Conservation (phyloP, 2,888 invertebrate genomes). For the Temnothorax ravouxi region DNA sequence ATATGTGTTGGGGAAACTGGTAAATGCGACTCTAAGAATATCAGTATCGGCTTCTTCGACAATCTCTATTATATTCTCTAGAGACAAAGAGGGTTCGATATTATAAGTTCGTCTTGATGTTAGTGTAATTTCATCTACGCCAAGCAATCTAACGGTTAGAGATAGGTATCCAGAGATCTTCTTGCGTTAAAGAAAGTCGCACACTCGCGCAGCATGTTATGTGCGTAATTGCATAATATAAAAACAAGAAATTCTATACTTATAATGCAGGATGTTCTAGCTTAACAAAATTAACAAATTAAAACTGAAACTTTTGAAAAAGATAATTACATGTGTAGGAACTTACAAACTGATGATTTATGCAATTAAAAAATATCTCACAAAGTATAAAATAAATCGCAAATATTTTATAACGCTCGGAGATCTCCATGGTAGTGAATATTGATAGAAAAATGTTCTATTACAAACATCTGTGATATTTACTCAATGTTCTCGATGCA, state of each 20-base stretch:
- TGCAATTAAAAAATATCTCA: background rate
- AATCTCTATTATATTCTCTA: background rate
- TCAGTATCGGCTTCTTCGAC: background rate
- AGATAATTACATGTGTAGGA: background rate
- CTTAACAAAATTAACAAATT: slow-evolving; percentile 1
- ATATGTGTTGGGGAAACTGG: background rate
- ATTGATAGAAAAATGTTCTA: background rate
- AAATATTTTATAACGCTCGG: background rate
- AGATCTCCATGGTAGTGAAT: background rate
- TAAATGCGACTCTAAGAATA: slow-evolving; percentile 17
- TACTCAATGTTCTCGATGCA: background rate
- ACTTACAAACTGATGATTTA: background rate
- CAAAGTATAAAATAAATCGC: background rate
- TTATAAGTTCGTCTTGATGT: slow-evolving; percentile 5
- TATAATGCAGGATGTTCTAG: background rate
- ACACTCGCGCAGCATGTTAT: background rate
- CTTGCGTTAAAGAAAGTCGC: background rate
- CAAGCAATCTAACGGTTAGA: slow-evolving; percentile 28
- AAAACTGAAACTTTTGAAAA: background rate
- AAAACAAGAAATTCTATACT: background rate
- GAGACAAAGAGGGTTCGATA: slow-evolving; percentile 8
- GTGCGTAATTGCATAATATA: background rate
- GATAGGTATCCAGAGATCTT: slow-evolving; percentile 17
- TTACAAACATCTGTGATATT: slow-evolving; percentile 1
- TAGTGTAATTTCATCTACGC: slow-evolving; percentile 31